Conservation (phyloP, 2,888 invertebrate genomes). For the Melipona beecheii region DNA sequence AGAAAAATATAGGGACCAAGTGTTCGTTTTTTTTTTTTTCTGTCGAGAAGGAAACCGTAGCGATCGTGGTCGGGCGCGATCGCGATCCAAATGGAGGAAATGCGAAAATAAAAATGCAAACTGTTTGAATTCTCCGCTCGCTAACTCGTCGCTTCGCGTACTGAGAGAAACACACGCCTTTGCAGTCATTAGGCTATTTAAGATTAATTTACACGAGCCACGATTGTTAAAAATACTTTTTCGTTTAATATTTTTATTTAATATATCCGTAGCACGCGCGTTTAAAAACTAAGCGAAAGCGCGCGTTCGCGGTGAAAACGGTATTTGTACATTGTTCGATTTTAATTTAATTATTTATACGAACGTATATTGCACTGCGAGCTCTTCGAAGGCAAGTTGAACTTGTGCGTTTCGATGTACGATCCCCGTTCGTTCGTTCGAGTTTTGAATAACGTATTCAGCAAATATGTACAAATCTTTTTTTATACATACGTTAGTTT, state of each 20-base stretch:
- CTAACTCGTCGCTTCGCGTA: conserved; percentile 44
- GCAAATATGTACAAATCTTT: conserved; percentile 30
- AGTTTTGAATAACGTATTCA: background rate
- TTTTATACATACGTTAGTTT: background rate
- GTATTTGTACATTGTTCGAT: conserved; percentile 23
- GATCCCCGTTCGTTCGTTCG: background rate
- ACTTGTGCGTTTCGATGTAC: conserved; percentile 1
- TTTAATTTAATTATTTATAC: conserved; percentile 44
- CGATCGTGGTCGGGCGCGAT: conserved; percentile 10
- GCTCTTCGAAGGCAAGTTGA: background rate
- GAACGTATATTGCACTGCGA: background rate
- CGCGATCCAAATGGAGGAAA: conserved; percentile 3
- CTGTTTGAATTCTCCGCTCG: conserved; percentile 47
- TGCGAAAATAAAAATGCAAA: conserved; percentile 10
- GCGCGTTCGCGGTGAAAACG: background rate
- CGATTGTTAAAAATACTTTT: background rate
- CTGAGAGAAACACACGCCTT: conserved; percentile 57
- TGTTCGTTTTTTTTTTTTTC: conserved; percentile 71
- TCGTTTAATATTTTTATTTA: background rate
- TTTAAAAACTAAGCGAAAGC: background rate
- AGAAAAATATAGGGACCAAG: conserved; percentile 78
- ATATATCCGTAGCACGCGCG: background rate
- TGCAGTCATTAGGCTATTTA: conserved; percentile 44
- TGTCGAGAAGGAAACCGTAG: conserved; percentile 37
- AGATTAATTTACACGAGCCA: background rate